These are phyloP conservation scores for Morpho deidamia DNA, from an alignment of 2,888 invertebrate species.

Conservation along the genomic window DNA sequence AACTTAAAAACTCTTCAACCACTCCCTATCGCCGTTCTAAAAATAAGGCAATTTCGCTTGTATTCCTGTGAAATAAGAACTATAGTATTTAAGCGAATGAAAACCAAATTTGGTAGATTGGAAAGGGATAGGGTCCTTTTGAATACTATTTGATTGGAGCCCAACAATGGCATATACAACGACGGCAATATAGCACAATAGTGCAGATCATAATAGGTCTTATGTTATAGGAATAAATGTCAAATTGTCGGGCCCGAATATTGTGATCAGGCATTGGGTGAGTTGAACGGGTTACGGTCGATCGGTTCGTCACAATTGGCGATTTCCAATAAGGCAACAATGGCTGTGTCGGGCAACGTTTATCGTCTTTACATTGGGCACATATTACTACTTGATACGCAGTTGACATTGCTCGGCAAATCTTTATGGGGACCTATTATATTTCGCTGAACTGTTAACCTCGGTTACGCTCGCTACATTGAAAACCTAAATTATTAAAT, in stretches of 20 bases:
- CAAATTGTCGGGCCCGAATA: slow-evolving; percentile 1
- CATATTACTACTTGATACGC: background rate
- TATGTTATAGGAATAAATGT: background rate
- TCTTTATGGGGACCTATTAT: too few relatives aligned
- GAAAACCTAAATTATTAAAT: too few relatives aligned
- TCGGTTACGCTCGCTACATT: too few relatives aligned
- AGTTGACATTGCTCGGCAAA: background rate
- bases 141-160: slow-evolving; percentile 21
- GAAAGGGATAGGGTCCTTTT: slow-evolving; percentile 20
- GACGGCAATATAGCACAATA: slow-evolving; percentile 1
- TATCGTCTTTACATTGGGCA: background rate
- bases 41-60: slow-evolving; percentile 1
- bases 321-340: slow-evolving; percentile 15
- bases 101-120: slow-evolving; percentile 13
- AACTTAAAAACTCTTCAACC: slow-evolving; percentile 18
- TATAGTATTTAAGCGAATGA: background rate
- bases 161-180: slow-evolving; percentile 15
- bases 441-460: too few relatives aligned
- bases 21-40: background rate
- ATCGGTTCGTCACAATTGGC: slow-evolving; percentile 11
- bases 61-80: background rate
- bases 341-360: slow-evolving; percentile 1
- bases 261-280: slow-evolving; percentile 5
- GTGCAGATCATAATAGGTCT: background rate
- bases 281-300: slow-evolving; percentile 18